phyloP scores from a whole-genome alignment of 2,888 invertebrate species.

The Thyatira batis region DNA sequence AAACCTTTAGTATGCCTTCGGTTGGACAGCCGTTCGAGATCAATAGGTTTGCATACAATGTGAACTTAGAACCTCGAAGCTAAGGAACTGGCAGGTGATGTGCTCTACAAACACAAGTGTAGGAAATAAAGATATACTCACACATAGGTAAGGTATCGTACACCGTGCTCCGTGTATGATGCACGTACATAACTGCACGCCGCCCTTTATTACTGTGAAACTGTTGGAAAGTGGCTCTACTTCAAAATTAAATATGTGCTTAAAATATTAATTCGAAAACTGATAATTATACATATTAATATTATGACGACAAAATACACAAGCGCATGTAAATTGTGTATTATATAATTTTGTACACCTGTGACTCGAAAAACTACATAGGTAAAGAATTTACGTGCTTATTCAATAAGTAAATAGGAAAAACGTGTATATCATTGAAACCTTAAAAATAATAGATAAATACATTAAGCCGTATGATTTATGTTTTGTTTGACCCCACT shows the following conservation, averaged over 20 bases:
- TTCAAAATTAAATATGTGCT: background rate
- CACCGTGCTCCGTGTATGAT: conserved; percentile 18
- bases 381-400: no score
- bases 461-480: background rate
- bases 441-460: background rate
- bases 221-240: conserved; percentile 15
- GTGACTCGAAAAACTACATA: no score
- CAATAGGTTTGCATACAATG: conserved; percentile 49
- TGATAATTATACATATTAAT: no score
- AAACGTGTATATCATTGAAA: background rate
- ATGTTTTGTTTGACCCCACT: no score
- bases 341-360: no score
- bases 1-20: conserved; percentile 13
- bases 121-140: conserved; percentile 17
- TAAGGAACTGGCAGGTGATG: conserved; percentile 27
- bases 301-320: no score
- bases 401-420: background rate
- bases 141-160: conserved; percentile 19
- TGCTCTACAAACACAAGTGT: conserved; percentile 27
- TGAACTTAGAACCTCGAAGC: conserved; percentile 9
- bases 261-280: no score
- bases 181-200: conserved; percentile 15
- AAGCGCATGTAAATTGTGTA: no score
- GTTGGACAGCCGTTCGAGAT: conserved; percentile 41
- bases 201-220: conserved; percentile 19